Evolutionary conservation across 2,797 vertebrate genomes (phyloP), one percentile per base, ranked within the genome.

Genomic region (Muraenolepis orangiensis): DNA sequence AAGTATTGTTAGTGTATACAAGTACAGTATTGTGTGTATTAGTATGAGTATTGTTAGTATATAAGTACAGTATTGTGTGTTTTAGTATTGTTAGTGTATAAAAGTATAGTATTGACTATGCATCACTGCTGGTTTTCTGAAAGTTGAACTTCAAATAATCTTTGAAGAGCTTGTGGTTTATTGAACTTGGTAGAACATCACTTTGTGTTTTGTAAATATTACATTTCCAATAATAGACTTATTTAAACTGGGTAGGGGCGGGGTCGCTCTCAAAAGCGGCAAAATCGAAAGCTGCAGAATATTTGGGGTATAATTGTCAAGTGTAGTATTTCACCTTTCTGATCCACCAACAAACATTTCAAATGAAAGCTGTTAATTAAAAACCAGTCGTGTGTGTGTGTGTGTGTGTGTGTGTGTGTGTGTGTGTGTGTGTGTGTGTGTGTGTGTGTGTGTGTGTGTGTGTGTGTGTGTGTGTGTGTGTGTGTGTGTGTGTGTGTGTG

Each of bases 291-390:
- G 46, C 46, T 7, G 46, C 20, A 57, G 20, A 23, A 7, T 57
- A 7, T 61, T 61, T 61, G 23, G 51, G 26, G 57, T 26, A 26
- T 26, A 64, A 64, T 64, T 64, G 57, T 28, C 75, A 80, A 84
- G 76, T 83, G 71, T 83, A 83, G 77, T 74, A 81, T 84, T 86
- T 84, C 70, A n/a, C 69, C 77, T 70, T 76, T 72, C 74, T 87
- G 85, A 86, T 90, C 85, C 79, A 57, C 78, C 80, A 69, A 87
- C 81, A 90, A 90, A 92, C 78, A 90, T 77, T 80, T 86, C 69
- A 73, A 80, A 82, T 81, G 78, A 82, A 89, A 57, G n/a, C 51
- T 57, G 67, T 87, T 89, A 72, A 91, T 91, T 90, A 91, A 87
- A 90, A 82, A 57, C 23, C 23, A 20, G n/a, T 3, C 18, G 4